phyloP scores from a whole-genome alignment of 2,113 vertebrate genomes.

The Siniperca knerii region DNA sequence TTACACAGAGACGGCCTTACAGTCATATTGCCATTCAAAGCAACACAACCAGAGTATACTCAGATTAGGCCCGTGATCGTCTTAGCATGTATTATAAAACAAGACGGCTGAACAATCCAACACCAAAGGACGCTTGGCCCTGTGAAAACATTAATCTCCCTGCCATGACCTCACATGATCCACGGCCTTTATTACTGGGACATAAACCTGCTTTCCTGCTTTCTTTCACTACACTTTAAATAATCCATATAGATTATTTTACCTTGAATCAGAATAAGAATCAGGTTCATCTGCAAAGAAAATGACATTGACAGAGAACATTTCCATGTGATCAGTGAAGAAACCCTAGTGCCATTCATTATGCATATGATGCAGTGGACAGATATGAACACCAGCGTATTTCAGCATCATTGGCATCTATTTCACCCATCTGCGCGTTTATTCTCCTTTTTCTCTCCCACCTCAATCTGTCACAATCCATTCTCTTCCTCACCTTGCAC shows the following conservation, averaged over 20 bases:
- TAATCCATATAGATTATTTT: slow-evolving; percentile 63
- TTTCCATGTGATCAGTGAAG: slow-evolving; percentile 16
- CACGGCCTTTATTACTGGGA: slow-evolving; percentile 64
- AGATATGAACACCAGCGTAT: not conserved
- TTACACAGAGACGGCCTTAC: slow-evolving; percentile 70
- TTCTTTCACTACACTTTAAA: slow-evolving; percentile 47
- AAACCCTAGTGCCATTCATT: slow-evolving; percentile 17
- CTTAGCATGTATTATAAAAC: slow-evolving; percentile 79
- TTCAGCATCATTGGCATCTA: slow-evolving; percentile 1
- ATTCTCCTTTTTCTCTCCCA: not conserved
- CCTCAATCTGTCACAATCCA: not conserved
- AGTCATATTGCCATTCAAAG: slow-evolving; percentile 77
- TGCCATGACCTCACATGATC: slow-evolving; percentile 66
- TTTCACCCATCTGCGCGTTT: slow-evolving; percentile 2
- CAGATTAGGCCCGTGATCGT: slow-evolving; percentile 79
- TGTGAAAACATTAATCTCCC: slow-evolving; percentile 69
- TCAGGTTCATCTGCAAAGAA: slow-evolving; percentile 48
- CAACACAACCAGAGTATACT: slow-evolving; percentile 72
- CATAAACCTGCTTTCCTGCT: slow-evolving; percentile 63
- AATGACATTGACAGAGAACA: slow-evolving; percentile 17
- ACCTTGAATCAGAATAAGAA: slow-evolving; percentile 38
- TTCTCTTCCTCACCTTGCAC: slow-evolving; percentile 8
- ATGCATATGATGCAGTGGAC: not conserved
- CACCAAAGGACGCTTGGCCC: slow-evolving; percentile 60
- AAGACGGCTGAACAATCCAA: slow-evolving; percentile 76